Evolutionary conservation across 1,140 invertebrate genomes (phyloP).

Genomic region (Heliconius melpomene): DNA sequence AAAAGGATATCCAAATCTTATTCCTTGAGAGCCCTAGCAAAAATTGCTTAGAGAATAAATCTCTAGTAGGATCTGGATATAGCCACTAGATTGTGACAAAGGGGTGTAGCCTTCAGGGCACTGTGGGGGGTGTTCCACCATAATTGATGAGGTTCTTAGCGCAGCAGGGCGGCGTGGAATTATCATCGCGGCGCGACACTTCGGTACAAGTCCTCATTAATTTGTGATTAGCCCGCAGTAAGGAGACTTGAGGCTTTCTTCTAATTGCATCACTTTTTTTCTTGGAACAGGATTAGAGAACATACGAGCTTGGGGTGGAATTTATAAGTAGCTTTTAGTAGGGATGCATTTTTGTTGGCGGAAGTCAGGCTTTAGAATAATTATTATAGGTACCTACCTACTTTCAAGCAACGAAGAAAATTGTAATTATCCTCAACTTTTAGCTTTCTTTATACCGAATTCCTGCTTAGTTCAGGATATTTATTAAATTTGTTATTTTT

Average conservation of each 20-base stretch:
- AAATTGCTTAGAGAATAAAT: conserved; percentile 43
- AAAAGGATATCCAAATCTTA: neutral
- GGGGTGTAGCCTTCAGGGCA: conserved; percentile 64
- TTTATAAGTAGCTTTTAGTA: neutral
- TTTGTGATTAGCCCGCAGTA: conserved; percentile 78
- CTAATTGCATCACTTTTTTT: conserved; percentile 71
- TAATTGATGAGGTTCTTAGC: conserved; percentile 80
- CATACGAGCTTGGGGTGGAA: conserved; percentile 25
- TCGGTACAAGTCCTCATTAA: conserved; percentile 76
- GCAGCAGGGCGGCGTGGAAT: conserved; percentile 73
- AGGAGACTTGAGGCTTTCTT: conserved; percentile 65
- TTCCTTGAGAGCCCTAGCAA: neutral
- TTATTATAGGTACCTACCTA: neutral
- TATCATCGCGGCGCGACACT: conserved; percentile 74
- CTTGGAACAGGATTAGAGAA: conserved; percentile 48
- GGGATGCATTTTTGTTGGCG: conserved; percentile 3
- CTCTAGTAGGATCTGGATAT: conserved; percentile 42
- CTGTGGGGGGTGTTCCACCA: conserved; percentile 63
- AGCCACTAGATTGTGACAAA: conserved; percentile 55
- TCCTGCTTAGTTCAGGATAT: too few relatives aligned
- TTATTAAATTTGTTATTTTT: too few relatives aligned
- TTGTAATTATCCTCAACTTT: too few relatives aligned
- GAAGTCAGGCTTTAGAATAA: neutral
- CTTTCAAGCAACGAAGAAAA: neutral
- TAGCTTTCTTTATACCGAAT: too few relatives aligned